Conservation (phyloP, 1,140 invertebrate genomes). For the silkworm (Bombyx mori) region DNA sequence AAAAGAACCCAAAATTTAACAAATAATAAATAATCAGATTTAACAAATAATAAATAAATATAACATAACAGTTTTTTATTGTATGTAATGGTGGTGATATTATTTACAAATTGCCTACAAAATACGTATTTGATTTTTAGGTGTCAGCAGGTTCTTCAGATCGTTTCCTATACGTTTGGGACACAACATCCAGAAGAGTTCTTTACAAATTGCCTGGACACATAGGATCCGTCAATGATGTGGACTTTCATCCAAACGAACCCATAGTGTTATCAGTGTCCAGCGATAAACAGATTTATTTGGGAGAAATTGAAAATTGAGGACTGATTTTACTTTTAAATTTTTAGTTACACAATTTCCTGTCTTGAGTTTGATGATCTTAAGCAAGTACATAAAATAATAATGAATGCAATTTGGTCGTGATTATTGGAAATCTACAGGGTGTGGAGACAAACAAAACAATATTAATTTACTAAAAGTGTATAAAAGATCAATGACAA, state of each 20-base stretch:
- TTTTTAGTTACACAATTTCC: neutral
- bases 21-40: no score
- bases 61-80: no score
- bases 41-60: no score
- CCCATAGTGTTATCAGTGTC: slow-evolving; percentile 94
- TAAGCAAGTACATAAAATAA: no score
- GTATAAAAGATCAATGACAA: no score
- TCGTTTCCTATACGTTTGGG: slow-evolving; percentile 97
- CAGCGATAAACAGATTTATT: slow-evolving; percentile 96
- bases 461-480: no score
- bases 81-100: no score
- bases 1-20: no score
- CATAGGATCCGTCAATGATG: slow-evolving; percentile 96
- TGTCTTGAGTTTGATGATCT: no score
- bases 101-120: neutral
- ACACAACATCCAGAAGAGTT: slow-evolving; percentile 91
- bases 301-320: slow-evolving; percentile 91
- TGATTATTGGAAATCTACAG: no score
- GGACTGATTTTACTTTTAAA: neutral
- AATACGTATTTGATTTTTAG: slow-evolving; percentile 68
- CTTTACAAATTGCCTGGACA: slow-evolving; percentile 98
- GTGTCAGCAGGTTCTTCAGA: slow-evolving; percentile 94
- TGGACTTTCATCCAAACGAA: slow-evolving; percentile 96
- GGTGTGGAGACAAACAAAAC: no score
- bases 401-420: no score